Conservation (phyloP, 2,888 invertebrate species). For the Dione juno region DNA sequence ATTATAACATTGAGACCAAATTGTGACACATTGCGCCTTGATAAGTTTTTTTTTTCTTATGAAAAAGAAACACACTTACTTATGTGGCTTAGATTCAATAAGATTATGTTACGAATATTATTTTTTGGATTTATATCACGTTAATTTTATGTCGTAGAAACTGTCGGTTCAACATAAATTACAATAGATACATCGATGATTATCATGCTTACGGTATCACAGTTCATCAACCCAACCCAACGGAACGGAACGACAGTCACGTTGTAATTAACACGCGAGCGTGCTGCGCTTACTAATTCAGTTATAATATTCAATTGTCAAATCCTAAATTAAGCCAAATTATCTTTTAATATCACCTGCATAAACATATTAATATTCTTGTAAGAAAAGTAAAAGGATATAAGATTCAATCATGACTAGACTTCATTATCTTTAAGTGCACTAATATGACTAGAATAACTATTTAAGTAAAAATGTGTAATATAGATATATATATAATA, state of each 20-base stretch:
- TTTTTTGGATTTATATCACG: background rate
- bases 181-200: constrained; percentile 24
- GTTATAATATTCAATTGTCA: background rate
- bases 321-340: background rate
- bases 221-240: constrained; percentile 67
- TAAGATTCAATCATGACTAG: background rate
- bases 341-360: background rate
- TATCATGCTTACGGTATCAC: constrained; percentile 57
- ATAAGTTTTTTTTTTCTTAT: background rate
- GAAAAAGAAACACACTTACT: background rate
- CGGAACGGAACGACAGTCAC: constrained; percentile 63
- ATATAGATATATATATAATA: background rate
- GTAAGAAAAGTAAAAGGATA: background rate
- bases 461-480: background rate
- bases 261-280: constrained; percentile 65
- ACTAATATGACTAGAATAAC: background rate
- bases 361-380: background rate
- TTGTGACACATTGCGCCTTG: constrained; percentile 9
- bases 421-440: background rate
- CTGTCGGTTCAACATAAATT: constrained; percentile 28
- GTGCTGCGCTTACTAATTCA: constrained; percentile 50
- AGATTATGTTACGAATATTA: background rate
- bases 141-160: background rate
- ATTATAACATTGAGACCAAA: constrained; percentile 34
- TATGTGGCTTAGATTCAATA: background rate